Conservation (phyloP, 2,797 vertebrate species). For the Bradypus variegatus region DNA sequence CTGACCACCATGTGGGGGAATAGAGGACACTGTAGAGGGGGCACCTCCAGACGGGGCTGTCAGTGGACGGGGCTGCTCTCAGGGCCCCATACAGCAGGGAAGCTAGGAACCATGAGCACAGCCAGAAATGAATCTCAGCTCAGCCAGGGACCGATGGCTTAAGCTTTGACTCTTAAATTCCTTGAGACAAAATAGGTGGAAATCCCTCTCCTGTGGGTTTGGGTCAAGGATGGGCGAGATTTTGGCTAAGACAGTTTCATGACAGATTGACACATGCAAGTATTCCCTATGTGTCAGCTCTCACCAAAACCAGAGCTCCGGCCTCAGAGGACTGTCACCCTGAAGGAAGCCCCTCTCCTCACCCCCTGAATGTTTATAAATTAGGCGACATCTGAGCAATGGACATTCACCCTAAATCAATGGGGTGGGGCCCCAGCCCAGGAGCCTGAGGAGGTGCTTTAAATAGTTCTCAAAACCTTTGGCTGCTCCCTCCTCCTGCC, state of each 20-base stretch:
- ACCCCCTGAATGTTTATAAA: neutral
- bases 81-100: neutral
- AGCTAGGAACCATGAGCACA: neutral
- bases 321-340: neutral
- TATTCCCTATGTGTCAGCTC: rapidly evolving
- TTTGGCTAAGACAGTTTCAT: neutral
- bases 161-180: too few relatives aligned
- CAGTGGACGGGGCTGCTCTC: neutral
- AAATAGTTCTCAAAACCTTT: neutral
- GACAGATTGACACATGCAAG: too few relatives aligned
- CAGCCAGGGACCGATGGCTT: neutral
- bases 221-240: neutral
- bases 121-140: neutral
- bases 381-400: neutral
- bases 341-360: neutral
- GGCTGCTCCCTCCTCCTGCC: neutral
- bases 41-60: neutral
- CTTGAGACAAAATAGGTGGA: neutral
- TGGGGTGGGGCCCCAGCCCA: too few relatives aligned
- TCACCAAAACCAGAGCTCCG: neutral
- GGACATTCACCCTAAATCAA: neutral
- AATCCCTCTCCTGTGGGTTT: neutral
- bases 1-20: neutral
- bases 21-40: neutral
- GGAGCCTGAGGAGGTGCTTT: neutral